A percentile compares a stretch with the other conserved stretches of the same genome.
phyloP scores from a whole-genome alignment of 2,888 invertebrate genomes.

The Octodonta nipae region DNA sequence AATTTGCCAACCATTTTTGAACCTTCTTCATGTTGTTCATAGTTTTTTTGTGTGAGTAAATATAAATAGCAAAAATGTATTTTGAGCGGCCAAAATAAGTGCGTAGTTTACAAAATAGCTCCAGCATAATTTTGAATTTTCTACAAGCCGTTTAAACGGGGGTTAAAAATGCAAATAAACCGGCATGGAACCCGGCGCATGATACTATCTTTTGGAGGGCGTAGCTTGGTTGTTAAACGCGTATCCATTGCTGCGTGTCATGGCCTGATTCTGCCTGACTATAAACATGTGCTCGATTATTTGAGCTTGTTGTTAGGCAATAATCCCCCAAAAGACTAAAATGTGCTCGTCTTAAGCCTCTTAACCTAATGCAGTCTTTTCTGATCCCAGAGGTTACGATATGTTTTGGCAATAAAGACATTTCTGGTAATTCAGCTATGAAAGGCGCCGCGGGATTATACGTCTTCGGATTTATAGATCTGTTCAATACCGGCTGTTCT shows the following conservation, averaged over 20 bases:
- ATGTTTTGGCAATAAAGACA: conserved; percentile 61
- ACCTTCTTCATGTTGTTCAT: no score
- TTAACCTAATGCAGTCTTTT: conserved; percentile 88
- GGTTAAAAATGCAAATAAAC: conserved; percentile 33
- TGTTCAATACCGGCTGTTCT: conserved; percentile 81
- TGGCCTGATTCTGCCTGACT: conserved; percentile 48
- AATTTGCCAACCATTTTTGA: no score
- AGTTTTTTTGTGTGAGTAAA: no score
- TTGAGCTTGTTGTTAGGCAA: no score
- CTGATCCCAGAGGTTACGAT: conserved; percentile 90
- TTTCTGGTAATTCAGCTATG: conserved; percentile 49
- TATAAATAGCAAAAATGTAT: no score
- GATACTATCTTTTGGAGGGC: conserved; percentile 31
- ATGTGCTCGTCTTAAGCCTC: conserved; percentile 97
- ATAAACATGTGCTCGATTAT: conserved; percentile 56
- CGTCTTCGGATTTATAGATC: conserved; percentile 73
- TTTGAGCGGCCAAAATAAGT: no score
- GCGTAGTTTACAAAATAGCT: no score
- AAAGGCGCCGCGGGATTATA: conserved; percentile 50
- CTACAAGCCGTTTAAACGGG: conserved; percentile 24
- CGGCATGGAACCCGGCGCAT: conserved; percentile 22
- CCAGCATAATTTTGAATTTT: no score
- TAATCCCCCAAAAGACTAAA: conserved; percentile 90
- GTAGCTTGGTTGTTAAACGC: conserved; percentile 30
- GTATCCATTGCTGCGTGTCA: conserved; percentile 34